A percentile compares a stretch with the other conserved stretches of the same genome.
Evolutionary conservation across 64 coral and sea anemone genomes (phyloP).

Genomic region (Platygyra sinensis): DNA sequence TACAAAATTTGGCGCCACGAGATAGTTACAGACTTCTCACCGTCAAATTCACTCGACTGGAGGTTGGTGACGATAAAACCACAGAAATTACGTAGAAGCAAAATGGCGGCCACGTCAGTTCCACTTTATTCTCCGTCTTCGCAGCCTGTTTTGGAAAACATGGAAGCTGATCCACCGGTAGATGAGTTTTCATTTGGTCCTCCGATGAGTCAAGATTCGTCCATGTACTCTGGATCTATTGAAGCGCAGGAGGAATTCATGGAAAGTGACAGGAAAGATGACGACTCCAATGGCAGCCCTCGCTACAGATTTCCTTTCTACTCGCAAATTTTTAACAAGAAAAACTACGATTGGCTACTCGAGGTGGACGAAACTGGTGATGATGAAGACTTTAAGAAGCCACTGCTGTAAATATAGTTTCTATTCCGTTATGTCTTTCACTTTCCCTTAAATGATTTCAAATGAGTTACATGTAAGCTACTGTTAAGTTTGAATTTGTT

Average conservation of each 20-base stretch:
- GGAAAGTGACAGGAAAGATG: slow-evolving; percentile 60
- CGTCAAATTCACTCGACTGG: neutral
- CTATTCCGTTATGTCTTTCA: neutral
- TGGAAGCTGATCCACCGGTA: slow-evolving; percentile 44
- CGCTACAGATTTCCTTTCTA: slow-evolving; percentile 63
- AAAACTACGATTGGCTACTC: slow-evolving; percentile 92
- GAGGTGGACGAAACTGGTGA: slow-evolving; percentile 94
- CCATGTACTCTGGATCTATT: slow-evolving; percentile 82
- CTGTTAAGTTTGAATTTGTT: too few species aligned
- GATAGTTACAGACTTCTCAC: slow-evolving; percentile 9
- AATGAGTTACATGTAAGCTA: too few species aligned
- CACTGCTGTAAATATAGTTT: slow-evolving; percentile 81
- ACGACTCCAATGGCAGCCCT: slow-evolving; percentile 34
- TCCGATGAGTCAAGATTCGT: slow-evolving; percentile 69
- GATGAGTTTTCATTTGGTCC: slow-evolving; percentile 91
- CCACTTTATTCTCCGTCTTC: slow-evolving; percentile 85
- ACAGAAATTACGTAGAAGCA: slow-evolving; percentile 55
- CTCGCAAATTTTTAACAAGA: slow-evolving; percentile 90
- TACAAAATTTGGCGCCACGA: slow-evolving; percentile 32
- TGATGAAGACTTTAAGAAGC: slow-evolving; percentile 94
- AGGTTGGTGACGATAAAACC: slow-evolving; percentile 6
- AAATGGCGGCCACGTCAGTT: slow-evolving; percentile 98
- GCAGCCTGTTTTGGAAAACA: slow-evolving; percentile 51
- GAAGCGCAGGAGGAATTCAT: slow-evolving; percentile 66
- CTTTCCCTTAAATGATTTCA: too few species aligned